Conservation (phyloP, 2,113 vertebrate genomes). For the Glaucidium brasilianum region DNA sequence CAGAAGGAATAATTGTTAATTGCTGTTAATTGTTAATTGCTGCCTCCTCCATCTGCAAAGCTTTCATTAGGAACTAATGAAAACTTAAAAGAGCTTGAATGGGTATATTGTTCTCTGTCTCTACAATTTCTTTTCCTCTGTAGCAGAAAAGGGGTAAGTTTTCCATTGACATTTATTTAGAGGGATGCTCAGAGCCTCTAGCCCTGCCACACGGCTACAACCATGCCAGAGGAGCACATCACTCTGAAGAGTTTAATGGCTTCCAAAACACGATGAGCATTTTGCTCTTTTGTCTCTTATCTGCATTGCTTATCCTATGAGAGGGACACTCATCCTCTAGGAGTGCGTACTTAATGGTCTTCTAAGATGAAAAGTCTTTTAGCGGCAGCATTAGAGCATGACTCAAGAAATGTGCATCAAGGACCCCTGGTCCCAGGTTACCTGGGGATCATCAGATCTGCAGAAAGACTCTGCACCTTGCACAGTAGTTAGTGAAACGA, state of each 20-base stretch:
- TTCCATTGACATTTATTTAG: neutral
- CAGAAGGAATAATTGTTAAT: slow-evolving; percentile 44
- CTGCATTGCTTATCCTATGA: neutral
- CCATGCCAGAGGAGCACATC: neutral
- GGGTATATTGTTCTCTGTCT: neutral
- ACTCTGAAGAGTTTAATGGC: neutral
- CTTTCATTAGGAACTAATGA: slow-evolving; percentile 27
- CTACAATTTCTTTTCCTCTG: neutral
- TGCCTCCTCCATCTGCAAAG: slow-evolving; percentile 18
- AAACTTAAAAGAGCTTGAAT: neutral
- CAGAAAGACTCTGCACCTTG: neutral
- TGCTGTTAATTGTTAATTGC: slow-evolving; percentile 50
- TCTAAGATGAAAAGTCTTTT: neutral
- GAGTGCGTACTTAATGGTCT: neutral
- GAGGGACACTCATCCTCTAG: neutral
- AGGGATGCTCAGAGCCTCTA: neutral
- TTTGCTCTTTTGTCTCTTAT: neutral
- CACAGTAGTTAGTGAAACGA: neutral
- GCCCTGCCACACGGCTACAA: neutral
- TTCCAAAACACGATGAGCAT: neutral
- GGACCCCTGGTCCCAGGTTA: neutral
- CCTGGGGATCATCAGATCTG: neutral
- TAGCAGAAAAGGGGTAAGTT: neutral
- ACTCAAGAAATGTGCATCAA: neutral
- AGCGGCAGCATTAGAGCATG: neutral